Percentiles rank a stretch among this genome's conserved stretches.
Conservation (phyloP, 2,113 vertebrate species). For the Anthoscopus minutus region DNA sequence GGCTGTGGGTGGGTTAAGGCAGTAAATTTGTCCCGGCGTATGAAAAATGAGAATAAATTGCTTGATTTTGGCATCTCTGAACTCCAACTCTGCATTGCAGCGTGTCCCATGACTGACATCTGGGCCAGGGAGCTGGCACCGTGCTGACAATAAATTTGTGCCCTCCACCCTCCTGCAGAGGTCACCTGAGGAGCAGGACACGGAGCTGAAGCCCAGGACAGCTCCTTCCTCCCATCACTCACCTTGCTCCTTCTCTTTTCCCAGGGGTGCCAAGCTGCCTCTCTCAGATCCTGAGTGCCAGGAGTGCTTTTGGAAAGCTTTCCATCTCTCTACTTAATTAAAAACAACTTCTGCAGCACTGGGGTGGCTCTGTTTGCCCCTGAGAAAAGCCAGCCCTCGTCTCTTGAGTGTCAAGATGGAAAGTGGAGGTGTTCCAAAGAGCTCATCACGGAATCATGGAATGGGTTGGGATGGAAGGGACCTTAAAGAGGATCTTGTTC, state of each 20-base stretch:
- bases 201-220: background rate
- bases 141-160: background rate
- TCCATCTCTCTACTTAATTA: background rate
- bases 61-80: background rate
- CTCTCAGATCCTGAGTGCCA: background rate
- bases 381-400: background rate
- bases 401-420: rapidly evolving
- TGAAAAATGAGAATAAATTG: background rate
- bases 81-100: background rate
- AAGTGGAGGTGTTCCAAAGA: background rate
- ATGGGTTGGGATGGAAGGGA: background rate
- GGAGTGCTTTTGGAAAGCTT: background rate
- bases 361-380: background rate
- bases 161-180: background rate
- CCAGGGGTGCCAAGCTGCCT: background rate
- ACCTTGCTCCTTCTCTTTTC: background rate
- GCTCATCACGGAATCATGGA: background rate
- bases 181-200: background rate
- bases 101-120: background rate
- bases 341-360: background rate
- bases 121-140: background rate
- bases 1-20: background rate
- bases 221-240: background rate
- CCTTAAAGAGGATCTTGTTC: background rate
- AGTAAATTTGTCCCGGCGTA: background rate